Percentiles rank a stretch among this genome's conserved stretches.
These are phyloP conservation scores for Oegoconia quadripuncta DNA, from an alignment of 2,888 invertebrate genomes.

Conservation along the genomic window DNA sequence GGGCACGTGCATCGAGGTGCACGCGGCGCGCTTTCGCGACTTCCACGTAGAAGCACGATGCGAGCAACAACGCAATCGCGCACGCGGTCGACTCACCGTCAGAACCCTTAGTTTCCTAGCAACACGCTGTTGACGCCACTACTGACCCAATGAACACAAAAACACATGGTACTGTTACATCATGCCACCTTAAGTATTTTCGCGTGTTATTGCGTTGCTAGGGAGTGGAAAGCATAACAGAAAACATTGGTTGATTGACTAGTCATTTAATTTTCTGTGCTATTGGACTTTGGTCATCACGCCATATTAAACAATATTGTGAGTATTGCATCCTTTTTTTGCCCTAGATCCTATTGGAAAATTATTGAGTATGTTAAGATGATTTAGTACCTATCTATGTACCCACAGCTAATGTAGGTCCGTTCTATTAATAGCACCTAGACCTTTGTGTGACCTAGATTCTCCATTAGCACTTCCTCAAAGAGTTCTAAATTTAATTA, in stretches of 20 bases:
- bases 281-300: slow-evolving; percentile 27
- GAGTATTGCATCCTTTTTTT: too few relatives aligned
- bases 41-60: slow-evolving; percentile 64
- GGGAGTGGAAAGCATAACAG: slow-evolving; percentile 50
- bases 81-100: slow-evolving; percentile 36
- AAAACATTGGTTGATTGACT: slow-evolving; percentile 19
- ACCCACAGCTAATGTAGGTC: slow-evolving; percentile 17
- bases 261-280: slow-evolving; percentile 11
- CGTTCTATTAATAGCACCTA: slow-evolving; percentile 46
- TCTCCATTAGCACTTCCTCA: slow-evolving; percentile 53
- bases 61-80: slow-evolving; percentile 41
- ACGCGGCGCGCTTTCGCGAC: slow-evolving; percentile 50
- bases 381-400: background rate
- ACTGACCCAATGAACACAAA: slow-evolving; percentile 72
- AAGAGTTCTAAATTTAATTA: slow-evolving; percentile 59
- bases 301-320: slow-evolving; percentile 20
- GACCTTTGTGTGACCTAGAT: slow-evolving; percentile 66
- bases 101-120: slow-evolving; percentile 71
- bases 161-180: slow-evolving; percentile 74
- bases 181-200: slow-evolving; percentile 42
- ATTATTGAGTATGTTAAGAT: too few relatives aligned
- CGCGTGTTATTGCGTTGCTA: slow-evolving; percentile 51
- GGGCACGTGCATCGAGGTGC: slow-evolving; percentile 61
- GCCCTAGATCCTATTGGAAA: too few relatives aligned
- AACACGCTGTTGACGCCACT: slow-evolving; percentile 75